A percentile compares a stretch with the other conserved stretches of the same genome.
phyloP scores from a whole-genome alignment of 1,140 invertebrate genomes.

The Drosophila baimaii region DNA sequence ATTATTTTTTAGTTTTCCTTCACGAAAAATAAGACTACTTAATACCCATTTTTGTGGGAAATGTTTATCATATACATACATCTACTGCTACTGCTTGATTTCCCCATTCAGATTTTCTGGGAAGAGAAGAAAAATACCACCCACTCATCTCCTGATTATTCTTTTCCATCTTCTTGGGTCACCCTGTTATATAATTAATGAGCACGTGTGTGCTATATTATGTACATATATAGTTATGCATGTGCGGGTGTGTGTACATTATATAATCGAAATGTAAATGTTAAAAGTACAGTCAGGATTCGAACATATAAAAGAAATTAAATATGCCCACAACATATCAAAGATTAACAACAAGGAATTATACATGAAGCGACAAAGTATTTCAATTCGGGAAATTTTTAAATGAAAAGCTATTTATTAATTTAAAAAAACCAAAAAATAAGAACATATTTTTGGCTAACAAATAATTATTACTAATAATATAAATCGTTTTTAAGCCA shows the following conservation, averaged over 20 bases:
- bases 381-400: neutral
- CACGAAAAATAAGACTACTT: neutral
- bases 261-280: constrained; percentile 36
- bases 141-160: constrained; percentile 9
- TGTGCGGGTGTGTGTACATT: constrained; percentile 10
- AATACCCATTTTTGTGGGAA: no score
- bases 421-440: neutral
- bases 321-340: constrained; percentile 2
- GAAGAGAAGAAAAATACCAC: neutral
- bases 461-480: no score
- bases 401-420: neutral
- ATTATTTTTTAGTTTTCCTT: neutral
- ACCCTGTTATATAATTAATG: constrained; percentile 64
- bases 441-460: no score
- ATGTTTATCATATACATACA: neutral
- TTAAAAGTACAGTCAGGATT: constrained; percentile 12
- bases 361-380: neutral
- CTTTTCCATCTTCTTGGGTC: constrained; percentile 7
- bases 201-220: constrained; percentile 36
- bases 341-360: neutral
- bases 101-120: neutral
- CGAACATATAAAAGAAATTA: neutral
- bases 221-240: constrained; percentile 1
- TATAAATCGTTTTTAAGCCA: no score
- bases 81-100: neutral